Base-by-base conservation (phyloP, 2,888 invertebrate species). In the Plagodis pulveraria region DNA sequence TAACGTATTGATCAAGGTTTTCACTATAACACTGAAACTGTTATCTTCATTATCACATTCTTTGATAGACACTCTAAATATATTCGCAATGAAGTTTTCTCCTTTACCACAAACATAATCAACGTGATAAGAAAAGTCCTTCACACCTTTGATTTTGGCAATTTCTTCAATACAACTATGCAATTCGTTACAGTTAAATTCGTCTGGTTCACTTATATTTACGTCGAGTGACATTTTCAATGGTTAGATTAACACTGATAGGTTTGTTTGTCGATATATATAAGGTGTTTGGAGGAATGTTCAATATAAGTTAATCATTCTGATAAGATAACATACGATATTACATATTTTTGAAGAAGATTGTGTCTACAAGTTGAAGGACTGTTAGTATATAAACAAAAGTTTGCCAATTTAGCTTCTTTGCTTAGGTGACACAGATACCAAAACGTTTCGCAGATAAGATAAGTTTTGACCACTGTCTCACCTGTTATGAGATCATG, bases 171-270 rank as follows among this genome's bases (percentile, higher is more conserved):
- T 78, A 22, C 79, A 81, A 63, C 65, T 77, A 56, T 91, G 91
- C 6, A 91, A 74, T 79, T 89, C 86, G 32, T 70, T 58, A 58
- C 81, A 81, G 33, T 89, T 87, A 61, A 91, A 90, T 56, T 90
- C 90, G 41, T 89, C 90, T 2, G 89, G 87, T 74, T 91, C 90
- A 78, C 88, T 88, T 50, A 88, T 74, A 67, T 91, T 87, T n/a
- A 91, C 90, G 67, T 91, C 89, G 63, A 91, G 72, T 73, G 91
- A 91, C 91, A 91, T 91, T 71, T 70, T 82, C 6, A 33, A 44
- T 12, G 51, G 51, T 52, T 52, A 11, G 48, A 45, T 47, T 8
- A 41, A 48, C 47, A 50, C 50, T 48, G 55, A 5, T 41, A 6
- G 41, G 35, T 62, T 34, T 46, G 36, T 57, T 33, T 38, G 44